Evolutionary conservation across 1,140 invertebrate species (phyloP).

Genomic region (Sitobion miscanthi): DNA sequence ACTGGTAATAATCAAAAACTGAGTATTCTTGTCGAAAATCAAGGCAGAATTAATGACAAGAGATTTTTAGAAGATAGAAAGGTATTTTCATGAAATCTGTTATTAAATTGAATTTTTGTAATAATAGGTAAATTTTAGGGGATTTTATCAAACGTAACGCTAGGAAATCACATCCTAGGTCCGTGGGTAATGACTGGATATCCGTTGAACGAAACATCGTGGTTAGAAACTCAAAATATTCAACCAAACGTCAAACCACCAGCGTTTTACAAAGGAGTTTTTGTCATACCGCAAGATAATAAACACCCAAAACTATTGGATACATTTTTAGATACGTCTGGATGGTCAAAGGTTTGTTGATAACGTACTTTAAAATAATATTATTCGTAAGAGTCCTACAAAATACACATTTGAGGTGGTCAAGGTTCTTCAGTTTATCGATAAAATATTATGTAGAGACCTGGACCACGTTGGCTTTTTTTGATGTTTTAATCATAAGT

Average conservation of each 20-base stretch:
- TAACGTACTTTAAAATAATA: neutral
- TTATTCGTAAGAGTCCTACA: neutral
- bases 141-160: slow-evolving; percentile 27
- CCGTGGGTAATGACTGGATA: slow-evolving; percentile 54
- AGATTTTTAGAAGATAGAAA: slow-evolving; percentile 73
- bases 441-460: neutral
- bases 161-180: slow-evolving; percentile 13
- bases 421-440: neutral
- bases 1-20: neutral
- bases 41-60: slow-evolving; percentile 68
- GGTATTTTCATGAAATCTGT: slow-evolving; percentile 61
- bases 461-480: neutral
- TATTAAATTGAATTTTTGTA: neutral
- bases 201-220: slow-evolving; percentile 54
- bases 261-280: slow-evolving; percentile 48
- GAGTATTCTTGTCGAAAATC: slow-evolving; percentile 44
- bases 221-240: slow-evolving; percentile 24
- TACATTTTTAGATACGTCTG: slow-evolving; percentile 54
- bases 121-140: slow-evolving; percentile 30
- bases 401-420: neutral
- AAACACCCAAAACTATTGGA: slow-evolving; percentile 42
- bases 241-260: slow-evolving; percentile 19
- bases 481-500: neutral
- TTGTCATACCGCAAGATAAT: slow-evolving; percentile 14
- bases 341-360: slow-evolving; percentile 54